Conservation (phyloP, 2,797 vertebrate genomes). For the Amniataba percoides region DNA sequence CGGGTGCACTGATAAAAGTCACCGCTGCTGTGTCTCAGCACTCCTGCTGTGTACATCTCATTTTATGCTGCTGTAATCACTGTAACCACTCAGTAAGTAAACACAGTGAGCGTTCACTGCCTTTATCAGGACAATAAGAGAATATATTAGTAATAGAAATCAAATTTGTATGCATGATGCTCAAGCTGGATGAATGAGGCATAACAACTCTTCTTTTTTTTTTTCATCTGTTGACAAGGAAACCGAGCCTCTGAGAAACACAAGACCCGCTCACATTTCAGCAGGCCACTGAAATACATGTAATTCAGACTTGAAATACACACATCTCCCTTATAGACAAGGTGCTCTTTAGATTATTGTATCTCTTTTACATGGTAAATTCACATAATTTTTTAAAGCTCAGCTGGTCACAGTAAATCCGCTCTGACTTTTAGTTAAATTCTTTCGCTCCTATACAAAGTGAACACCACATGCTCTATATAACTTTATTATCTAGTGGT, state of each 20-base stretch:
- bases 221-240: slow-evolving; percentile 15
- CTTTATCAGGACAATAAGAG: slow-evolving; percentile 28
- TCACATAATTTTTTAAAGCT: neutral
- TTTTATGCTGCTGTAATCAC: slow-evolving; percentile 28
- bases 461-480: neutral
- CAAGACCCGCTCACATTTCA: neutral
- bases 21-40: neutral
- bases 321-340: neutral
- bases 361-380: neutral
- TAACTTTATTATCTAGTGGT: neutral
- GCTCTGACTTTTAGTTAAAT: neutral
- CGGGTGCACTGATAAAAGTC: slow-evolving; percentile 15
- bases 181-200: slow-evolving; percentile 5
- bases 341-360: neutral
- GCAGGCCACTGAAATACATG: neutral
- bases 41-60: slow-evolving; percentile 4
- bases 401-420: neutral
- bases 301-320: neutral
- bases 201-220: slow-evolving; percentile 10
- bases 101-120: neutral
- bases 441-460: neutral
- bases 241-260: slow-evolving; percentile 5
- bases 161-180: slow-evolving; percentile 21
- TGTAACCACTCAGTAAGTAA: slow-evolving; percentile 11
- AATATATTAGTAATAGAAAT: slow-evolving; percentile 27